Evolutionary conservation across 1,140 invertebrate genomes (phyloP).

Genomic region (Drepana arcuata): DNA sequence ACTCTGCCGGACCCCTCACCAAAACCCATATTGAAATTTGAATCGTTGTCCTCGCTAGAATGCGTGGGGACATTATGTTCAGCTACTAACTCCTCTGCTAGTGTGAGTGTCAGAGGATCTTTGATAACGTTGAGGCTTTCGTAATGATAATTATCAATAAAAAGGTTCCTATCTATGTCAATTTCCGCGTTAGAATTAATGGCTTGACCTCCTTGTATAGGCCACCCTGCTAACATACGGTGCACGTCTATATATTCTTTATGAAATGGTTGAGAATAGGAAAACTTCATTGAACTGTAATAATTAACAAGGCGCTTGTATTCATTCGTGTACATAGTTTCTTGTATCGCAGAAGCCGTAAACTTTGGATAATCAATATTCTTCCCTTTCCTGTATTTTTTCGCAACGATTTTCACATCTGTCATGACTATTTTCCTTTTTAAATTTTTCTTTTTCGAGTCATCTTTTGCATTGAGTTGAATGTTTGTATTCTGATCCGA

Average conservation of each 20-base stretch:
- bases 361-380: conserved; percentile 53
- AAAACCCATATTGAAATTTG: conserved; percentile 70
- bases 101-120: conserved; percentile 32
- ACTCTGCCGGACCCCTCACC: conserved; percentile 72
- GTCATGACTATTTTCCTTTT: conserved; percentile 35
- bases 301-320: conserved; percentile 42
- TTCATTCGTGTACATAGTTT: conserved; percentile 37
- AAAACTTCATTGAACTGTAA: conserved; percentile 50
- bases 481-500: conserved; percentile 13
- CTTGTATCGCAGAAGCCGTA: conserved; percentile 17
- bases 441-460: conserved; percentile 18
- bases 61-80: conserved; percentile 15
- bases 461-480: too few species aligned
- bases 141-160: conserved; percentile 19
- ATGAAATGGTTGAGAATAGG: conserved; percentile 42
- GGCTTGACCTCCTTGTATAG: conserved; percentile 20
- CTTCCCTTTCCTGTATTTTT: conserved; percentile 55
- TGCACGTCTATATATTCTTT: conserved; percentile 39
- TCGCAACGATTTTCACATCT: conserved; percentile 23
- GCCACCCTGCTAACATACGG: conserved; percentile 35
- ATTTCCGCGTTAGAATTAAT: conserved; percentile 5
- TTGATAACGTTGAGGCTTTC: conserved; percentile 3
- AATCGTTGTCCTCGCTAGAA: conserved; percentile 34
- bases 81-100: conserved; percentile 42
- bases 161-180: conserved; percentile 22